Conservation (phyloP, 2,113 vertebrate genomes). For the Crotophaga sulcirostris region DNA sequence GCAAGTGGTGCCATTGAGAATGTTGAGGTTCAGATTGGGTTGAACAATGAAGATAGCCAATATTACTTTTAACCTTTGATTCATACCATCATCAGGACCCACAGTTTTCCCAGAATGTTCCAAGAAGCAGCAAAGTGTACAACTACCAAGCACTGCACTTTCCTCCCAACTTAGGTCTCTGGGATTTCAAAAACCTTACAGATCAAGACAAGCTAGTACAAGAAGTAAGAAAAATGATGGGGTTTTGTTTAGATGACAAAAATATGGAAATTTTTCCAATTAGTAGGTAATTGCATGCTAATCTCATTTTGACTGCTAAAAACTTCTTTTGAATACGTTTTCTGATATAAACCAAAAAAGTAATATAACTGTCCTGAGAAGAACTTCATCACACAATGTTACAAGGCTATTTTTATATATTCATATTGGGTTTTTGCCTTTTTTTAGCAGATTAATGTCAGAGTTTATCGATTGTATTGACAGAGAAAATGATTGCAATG, state of each 20-base stretch:
- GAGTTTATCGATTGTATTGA: background rate
- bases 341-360: background rate
- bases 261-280: background rate
- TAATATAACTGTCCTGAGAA: background rate
- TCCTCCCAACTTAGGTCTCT: background rate
- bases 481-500: background rate
- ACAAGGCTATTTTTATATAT: background rate
- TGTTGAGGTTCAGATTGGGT: background rate
- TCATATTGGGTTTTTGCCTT: background rate
- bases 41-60: background rate
- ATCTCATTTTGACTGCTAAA: background rate
- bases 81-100: background rate
- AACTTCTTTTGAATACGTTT: background rate
- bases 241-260: background rate
- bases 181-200: background rate
- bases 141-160: background rate
- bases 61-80: background rate
- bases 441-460: background rate
- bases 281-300: background rate
- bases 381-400: background rate
- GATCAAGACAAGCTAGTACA: background rate
- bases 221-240: background rate
- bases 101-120: background rate
- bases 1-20: background rate
- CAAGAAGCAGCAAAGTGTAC: background rate